Evolutionary conservation across 2,888 invertebrate genomes (phyloP).

Genomic region (Chloromyia formosa): DNA sequence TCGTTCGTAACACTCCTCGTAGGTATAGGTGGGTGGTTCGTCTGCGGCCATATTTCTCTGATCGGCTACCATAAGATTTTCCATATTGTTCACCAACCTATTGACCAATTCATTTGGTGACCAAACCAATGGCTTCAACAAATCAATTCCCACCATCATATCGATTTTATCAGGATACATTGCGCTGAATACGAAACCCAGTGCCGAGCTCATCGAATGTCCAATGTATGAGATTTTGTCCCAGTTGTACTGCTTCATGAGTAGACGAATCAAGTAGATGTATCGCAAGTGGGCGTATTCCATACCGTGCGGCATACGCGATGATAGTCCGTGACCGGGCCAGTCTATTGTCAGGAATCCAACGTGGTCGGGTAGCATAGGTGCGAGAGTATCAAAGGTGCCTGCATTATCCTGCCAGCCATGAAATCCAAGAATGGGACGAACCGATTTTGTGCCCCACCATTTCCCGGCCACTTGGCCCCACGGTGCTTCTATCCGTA

Average conservation of each 20-base stretch:
- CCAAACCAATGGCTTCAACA: slow-evolving; percentile 60
- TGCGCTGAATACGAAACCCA: slow-evolving; percentile 70
- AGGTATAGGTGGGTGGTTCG: slow-evolving; percentile 71
- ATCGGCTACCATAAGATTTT: slow-evolving; percentile 66
- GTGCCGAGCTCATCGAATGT: slow-evolving; percentile 75
- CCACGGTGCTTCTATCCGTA: slow-evolving; percentile 74
- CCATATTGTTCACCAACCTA: slow-evolving; percentile 61
- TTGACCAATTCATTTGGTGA: slow-evolving; percentile 57
- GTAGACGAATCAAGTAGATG: slow-evolving; percentile 66
- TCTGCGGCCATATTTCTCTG: slow-evolving; percentile 59
- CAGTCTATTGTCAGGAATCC: slow-evolving; percentile 73
- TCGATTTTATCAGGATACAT: slow-evolving; percentile 66
- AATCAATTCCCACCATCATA: slow-evolving; percentile 62
- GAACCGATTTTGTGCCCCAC: slow-evolving; percentile 72
- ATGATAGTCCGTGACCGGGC: slow-evolving; percentile 78
- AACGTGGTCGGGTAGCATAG: slow-evolving; percentile 66
- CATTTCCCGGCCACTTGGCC: slow-evolving; percentile 75
- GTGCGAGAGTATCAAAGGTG: slow-evolving; percentile 75
- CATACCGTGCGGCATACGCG: slow-evolving; percentile 72
- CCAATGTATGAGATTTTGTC: slow-evolving; percentile 73
- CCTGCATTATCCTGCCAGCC: slow-evolving; percentile 85
- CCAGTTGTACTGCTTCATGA: slow-evolving; percentile 75
- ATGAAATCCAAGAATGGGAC: slow-evolving; percentile 76
- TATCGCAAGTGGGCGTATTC: slow-evolving; percentile 62
- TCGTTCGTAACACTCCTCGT: slow-evolving; percentile 70